Base-by-base conservation (phyloP, 2,113 vertebrate genomes). In the Syngnathus typhle region DNA sequence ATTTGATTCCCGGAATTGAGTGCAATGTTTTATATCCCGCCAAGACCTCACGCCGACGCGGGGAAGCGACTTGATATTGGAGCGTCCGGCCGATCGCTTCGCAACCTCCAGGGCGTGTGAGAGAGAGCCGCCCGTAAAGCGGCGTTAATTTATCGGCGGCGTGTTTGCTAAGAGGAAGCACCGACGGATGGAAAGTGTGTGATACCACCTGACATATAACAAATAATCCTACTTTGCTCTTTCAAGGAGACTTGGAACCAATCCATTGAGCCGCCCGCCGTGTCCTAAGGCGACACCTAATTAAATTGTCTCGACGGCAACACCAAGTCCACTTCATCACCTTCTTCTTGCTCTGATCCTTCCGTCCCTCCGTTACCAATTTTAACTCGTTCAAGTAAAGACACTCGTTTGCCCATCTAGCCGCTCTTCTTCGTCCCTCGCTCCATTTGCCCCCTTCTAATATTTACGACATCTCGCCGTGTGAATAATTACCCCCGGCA, bases 211-310 rank as follows among this genome's bases (percentile, higher is more conserved):
- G 85, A 88, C 87, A 75, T 74, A 83, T 88, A 88, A 90, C 88
- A 90, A 88, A 91, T 89, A 88, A 84, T 81, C 85, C 73, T 81
- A 79, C 75, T 79, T 77, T 85, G 83, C 86, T 81, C 86, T 84
- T 85, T 89, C 89, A 92, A 91, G 90, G 89, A 90, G 87, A 89
- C 88, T 88, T 88, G 83, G 88, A 88, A 81, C 78, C 71, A 83
- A 88, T 89, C 82, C 86, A 88, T 87, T 80, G 82, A 85, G 83
- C 71, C 16, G 68, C 83, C 71, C 16, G 68, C 83, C 84, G 81
- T 79, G 85, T 89, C 89, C 84, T 85, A 72, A 86, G 88, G 88
- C 87, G 90, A 90, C 90, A 90, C 84, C 86, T 91, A 89, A 92
- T 92, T 91, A 90, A 92, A 90, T 87, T 85, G 88, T 90, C 87